These are phyloP conservation scores for Pyrocoelia pectoralis DNA, from an alignment of 2,888 invertebrate species.

Conservation along the genomic window DNA sequence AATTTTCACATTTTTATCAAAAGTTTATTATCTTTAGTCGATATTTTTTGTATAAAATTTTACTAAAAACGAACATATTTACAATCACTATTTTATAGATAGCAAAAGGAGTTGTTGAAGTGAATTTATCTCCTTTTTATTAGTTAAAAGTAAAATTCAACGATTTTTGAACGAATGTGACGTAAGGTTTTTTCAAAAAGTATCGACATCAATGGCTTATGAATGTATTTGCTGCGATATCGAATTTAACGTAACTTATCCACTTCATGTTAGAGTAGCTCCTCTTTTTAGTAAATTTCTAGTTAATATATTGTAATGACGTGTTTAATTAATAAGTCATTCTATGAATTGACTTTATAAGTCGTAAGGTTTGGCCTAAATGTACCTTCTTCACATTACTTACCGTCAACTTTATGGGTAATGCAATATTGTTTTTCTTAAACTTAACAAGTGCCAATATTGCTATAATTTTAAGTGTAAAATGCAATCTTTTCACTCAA, in stretches of 20 bases:
- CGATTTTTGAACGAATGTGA: conserved; percentile 38
- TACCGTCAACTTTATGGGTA: conserved; percentile 14
- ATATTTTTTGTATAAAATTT: conserved; percentile 46
- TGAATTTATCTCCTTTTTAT: not conserved
- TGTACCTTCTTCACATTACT: conserved; percentile 14
- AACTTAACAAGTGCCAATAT: too few species aligned
- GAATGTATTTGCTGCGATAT: conserved; percentile 55
- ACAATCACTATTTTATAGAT: conserved; percentile 9
- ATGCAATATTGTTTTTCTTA: not conserved
- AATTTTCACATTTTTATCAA: conserved; percentile 48
- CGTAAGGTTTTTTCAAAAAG: conserved; percentile 36
- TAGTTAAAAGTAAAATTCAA: conserved; percentile 34
- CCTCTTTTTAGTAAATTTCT: conserved; percentile 56
- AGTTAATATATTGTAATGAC: conserved; percentile 48
- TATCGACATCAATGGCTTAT: conserved; percentile 46
- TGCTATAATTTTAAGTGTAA: not conserved
- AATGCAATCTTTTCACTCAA: not conserved
- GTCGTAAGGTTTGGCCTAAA: conserved; percentile 36
- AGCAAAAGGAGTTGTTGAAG: not conserved
- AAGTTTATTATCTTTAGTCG: conserved; percentile 34
- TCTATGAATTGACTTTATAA: conserved; percentile 55
- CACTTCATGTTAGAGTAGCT: conserved; percentile 57
- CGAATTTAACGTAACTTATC: conserved; percentile 56
- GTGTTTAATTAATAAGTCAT: conserved; percentile 49
- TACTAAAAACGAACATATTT: conserved; percentile 18